Percentiles rank a stretch among this genome's conserved stretches.
phyloP scores from a whole-genome alignment of 2,888 invertebrate genomes.

The Oxycera nigricornis region DNA sequence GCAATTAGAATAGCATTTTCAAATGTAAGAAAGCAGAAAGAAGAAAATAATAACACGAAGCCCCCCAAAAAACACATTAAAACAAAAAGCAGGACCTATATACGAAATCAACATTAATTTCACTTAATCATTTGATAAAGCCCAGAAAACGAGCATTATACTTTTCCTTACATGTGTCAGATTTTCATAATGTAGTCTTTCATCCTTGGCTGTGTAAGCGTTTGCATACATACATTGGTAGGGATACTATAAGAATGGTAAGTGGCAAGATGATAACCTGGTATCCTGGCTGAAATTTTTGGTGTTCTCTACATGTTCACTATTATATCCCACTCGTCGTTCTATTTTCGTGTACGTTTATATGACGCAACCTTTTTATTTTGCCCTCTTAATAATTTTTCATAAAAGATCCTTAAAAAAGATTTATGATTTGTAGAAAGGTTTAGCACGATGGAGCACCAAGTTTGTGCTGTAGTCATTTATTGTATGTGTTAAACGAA shows the following conservation, averaged over 20 bases:
- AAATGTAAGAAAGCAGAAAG: no score
- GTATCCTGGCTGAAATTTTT: no score
- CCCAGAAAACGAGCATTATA: constrained; percentile 35
- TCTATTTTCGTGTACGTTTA: not conserved
- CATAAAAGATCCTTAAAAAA: constrained; percentile 27
- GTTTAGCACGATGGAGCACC: not conserved
- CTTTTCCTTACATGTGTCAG: not conserved
- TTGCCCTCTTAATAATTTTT: constrained; percentile 22
- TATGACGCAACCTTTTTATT: not conserved
- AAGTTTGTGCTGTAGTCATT: not conserved
- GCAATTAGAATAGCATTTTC: no score
- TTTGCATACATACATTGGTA: not conserved
- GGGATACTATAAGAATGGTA: no score
- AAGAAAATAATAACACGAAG: no score
- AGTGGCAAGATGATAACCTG: no score
- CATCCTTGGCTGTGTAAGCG: not conserved
- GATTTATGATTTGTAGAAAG: constrained; percentile 17
- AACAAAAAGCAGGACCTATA: not conserved
- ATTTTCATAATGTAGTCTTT: not conserved
- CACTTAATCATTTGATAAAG: constrained; percentile 45
- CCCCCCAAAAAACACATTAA: not conserved
- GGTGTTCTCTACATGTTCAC: not conserved
- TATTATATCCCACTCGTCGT: not conserved
- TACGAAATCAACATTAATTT: constrained; percentile 43
- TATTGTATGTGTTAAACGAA: no score